Evolutionary conservation across 2,888 invertebrate species (phyloP).

Genomic region (Apamea crenata): DNA sequence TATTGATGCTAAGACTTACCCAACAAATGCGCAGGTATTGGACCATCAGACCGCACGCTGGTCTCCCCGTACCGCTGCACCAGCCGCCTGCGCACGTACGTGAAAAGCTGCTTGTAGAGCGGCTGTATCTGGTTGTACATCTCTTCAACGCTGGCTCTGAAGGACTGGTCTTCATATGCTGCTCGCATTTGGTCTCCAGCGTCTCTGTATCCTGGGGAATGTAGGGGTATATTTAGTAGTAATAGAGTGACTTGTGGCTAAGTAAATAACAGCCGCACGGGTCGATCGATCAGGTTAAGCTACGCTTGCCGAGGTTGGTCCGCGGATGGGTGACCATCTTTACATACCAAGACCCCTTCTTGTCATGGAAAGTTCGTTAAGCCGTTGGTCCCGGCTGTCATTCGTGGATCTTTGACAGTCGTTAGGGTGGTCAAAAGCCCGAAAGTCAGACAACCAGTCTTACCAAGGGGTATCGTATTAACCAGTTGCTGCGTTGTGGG

Average conservation of each 20-base stretch:
- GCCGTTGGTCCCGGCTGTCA: background rate
- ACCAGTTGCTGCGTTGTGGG: too few species aligned
- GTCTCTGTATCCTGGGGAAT: constrained; percentile 92
- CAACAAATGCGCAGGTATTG: constrained; percentile 95
- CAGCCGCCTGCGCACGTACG: constrained; percentile 94
- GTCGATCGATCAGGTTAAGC: background rate
- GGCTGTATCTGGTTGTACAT: constrained; percentile 92
- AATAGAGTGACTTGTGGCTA: background rate
- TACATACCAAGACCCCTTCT: background rate
- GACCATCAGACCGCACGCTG: constrained; percentile 92
- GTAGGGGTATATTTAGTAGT: background rate
- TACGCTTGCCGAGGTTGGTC: background rate
- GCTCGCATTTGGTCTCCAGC: constrained; percentile 95
- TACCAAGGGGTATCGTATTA: too few species aligned
- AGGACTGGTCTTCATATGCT: constrained; percentile 93
- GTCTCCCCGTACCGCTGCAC: constrained; percentile 91
- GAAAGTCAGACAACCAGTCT: too few species aligned
- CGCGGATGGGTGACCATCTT: too few species aligned
- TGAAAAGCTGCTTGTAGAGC: constrained; percentile 95
- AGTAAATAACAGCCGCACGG: too few species aligned
- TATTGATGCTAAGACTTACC: constrained; percentile 78
- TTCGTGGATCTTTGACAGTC: background rate
- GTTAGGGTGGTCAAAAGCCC: background rate
- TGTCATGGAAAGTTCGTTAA: background rate
- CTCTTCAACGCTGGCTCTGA: constrained; percentile 90